Evolutionary conservation across 1,140 invertebrate genomes (phyloP).

Genomic region (Neodiprion fabricii): DNA sequence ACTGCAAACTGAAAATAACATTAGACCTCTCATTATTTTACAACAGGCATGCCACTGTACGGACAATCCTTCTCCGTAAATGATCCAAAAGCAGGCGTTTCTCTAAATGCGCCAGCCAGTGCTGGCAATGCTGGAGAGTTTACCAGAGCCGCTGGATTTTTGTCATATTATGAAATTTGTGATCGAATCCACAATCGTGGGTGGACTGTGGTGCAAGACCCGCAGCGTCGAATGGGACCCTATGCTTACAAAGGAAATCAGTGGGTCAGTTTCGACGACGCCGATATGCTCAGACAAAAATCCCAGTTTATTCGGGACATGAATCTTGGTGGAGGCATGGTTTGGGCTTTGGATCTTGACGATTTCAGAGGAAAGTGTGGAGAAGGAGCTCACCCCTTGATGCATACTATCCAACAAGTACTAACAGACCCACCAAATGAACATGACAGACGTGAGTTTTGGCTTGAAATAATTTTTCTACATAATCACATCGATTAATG

Average conservation of each 20-base stretch:
- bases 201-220: conserved; percentile 83
- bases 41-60: conserved; percentile 79
- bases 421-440: conserved; percentile 61
- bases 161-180: conserved; percentile 92
- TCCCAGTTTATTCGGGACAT: conserved; percentile 77
- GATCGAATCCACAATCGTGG: conserved; percentile 75
- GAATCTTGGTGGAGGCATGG: conserved; percentile 85
- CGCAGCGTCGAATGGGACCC: conserved; percentile 79
- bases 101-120: conserved; percentile 76
- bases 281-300: conserved; percentile 79
- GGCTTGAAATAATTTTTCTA: neutral
- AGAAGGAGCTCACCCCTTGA: conserved; percentile 76
- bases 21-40: neutral
- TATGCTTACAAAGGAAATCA: conserved; percentile 86
- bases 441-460: conserved; percentile 46
- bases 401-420: conserved; percentile 73
- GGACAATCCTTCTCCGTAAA: conserved; percentile 83
- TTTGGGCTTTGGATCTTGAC: conserved; percentile 81
- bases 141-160: conserved; percentile 83
- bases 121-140: conserved; percentile 81
- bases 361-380: conserved; percentile 69
- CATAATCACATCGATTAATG: neutral
- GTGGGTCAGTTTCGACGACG: conserved; percentile 90
- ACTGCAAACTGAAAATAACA: neutral
- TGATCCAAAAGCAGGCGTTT: conserved; percentile 56